phyloP scores from a whole-genome alignment of 53 echinoderm and acorn worm species.

The Glandiceps talaboti region DNA sequence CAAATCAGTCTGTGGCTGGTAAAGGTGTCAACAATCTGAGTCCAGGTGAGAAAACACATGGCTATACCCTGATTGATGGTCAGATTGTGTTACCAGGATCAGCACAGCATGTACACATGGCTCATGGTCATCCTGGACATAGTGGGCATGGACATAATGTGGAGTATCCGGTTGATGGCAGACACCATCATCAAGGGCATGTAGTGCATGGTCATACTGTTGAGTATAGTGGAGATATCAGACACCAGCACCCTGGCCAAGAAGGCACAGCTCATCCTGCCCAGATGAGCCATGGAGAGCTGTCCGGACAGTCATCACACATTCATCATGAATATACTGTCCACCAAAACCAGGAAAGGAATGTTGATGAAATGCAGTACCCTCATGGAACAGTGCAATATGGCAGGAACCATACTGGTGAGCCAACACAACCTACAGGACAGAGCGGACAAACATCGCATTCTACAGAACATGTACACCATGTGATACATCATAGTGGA shows the following conservation, averaged over 20 bases:
- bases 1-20: background rate
- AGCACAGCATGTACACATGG: background rate
- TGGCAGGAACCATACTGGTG: no score
- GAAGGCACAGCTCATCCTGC: background rate
- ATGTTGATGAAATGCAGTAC: no score
- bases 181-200: background rate
- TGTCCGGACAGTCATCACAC: background rate
- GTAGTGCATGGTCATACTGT: background rate
- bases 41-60: background rate
- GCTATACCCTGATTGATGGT: background rate
- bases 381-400: no score
- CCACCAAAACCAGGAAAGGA: background rate
- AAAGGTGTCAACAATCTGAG: background rate
- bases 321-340: background rate
- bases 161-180: background rate
- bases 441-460: no score
- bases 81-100: background rate
- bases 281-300: background rate
- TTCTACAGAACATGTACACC: background rate
- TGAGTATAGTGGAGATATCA: background rate
- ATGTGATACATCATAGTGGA: background rate
- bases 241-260: background rate
- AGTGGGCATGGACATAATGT: background rate
- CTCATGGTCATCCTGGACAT: background rate
- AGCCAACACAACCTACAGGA: no score